These are phyloP conservation scores for Cololabis saira DNA, from an alignment of 2,113 vertebrate species.

Conservation along the genomic window DNA sequence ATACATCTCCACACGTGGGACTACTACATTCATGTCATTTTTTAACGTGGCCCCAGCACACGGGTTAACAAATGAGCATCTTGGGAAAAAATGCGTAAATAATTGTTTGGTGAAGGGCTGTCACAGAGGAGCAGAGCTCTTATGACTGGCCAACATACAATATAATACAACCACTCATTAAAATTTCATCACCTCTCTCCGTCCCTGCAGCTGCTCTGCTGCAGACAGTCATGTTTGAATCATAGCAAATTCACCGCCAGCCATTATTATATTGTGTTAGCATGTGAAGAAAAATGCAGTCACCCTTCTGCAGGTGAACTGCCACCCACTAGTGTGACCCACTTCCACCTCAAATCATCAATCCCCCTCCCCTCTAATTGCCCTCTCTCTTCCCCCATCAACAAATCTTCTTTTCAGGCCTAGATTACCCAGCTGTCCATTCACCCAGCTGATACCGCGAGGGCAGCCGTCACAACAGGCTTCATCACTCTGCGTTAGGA, in stretches of 20 bases:
- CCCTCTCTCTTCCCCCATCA: slow-evolving; percentile 10
- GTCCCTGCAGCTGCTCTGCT: slow-evolving; percentile 57
- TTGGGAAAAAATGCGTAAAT: slow-evolving; percentile 37
- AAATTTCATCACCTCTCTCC: slow-evolving; percentile 62
- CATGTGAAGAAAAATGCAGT: slow-evolving; percentile 10
- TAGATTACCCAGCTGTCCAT: slow-evolving; percentile 60
- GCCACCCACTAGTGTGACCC: slow-evolving; percentile 1
- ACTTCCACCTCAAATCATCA: neutral
- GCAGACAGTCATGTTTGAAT: slow-evolving; percentile 9
- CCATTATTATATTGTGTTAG: neutral
- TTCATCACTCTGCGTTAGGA: slow-evolving; percentile 34
- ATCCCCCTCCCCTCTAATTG: slow-evolving; percentile 34
- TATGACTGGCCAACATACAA: slow-evolving; percentile 30
- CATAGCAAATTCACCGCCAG: slow-evolving; percentile 12
- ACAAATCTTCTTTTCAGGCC: slow-evolving; percentile 55
- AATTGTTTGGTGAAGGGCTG: slow-evolving; percentile 23
- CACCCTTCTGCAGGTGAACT: slow-evolving; percentile 22
- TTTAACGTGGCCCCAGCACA: slow-evolving; percentile 9
- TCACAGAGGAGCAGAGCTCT: slow-evolving; percentile 46
- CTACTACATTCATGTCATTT: neutral
- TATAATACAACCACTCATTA: slow-evolving; percentile 64
- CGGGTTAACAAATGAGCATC: slow-evolving; percentile 15
- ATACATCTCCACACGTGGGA: no score
- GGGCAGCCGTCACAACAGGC: slow-evolving; percentile 72
- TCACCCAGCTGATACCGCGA: slow-evolving; percentile 49